These are phyloP conservation scores for Lithobates pipiens DNA, from an alignment of 2,797 vertebrate species.

Conservation along the genomic window DNA sequence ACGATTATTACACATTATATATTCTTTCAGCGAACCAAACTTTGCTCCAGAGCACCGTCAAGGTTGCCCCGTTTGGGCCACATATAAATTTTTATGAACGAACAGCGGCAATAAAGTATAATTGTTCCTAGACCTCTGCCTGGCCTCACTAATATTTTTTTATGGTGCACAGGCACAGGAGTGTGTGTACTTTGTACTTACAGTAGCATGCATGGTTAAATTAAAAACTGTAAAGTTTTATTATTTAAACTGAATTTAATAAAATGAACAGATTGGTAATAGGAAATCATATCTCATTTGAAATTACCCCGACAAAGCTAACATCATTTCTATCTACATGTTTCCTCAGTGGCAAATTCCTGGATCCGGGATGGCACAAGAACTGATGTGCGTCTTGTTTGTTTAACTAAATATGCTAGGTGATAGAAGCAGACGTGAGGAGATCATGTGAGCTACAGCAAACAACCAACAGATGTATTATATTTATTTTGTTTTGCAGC, in stretches of 20 bases:
- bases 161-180: constrained; percentile 36
- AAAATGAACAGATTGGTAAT: constrained; percentile 61
- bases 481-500: constrained; percentile 76
- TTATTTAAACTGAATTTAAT: constrained; percentile 56
- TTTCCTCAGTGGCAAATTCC: constrained; percentile 66
- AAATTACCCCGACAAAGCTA: constrained; percentile 59
- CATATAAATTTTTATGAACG: constrained; percentile 11
- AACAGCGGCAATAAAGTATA: constrained; percentile 18
- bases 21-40: background rate
- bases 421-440: constrained; percentile 61
- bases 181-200: constrained; percentile 45
- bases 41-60: background rate
- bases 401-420: constrained; percentile 72
- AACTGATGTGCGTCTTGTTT: constrained; percentile 72
- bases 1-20: background rate
- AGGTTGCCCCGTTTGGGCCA: background rate
- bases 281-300: constrained; percentile 54
- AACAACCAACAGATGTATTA: constrained; percentile 78
- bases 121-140: background rate
- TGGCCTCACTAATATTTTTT: constrained; percentile 36
- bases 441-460: constrained; percentile 72
- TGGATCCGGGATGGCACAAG: constrained; percentile 64
- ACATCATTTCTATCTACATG: constrained; percentile 58
- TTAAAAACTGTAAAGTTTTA: constrained; percentile 58
- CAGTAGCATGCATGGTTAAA: constrained; percentile 40